Evolutionary conservation across 2,113 vertebrate species (phyloP).

Genomic region (Peromyscus maniculatus): DNA sequence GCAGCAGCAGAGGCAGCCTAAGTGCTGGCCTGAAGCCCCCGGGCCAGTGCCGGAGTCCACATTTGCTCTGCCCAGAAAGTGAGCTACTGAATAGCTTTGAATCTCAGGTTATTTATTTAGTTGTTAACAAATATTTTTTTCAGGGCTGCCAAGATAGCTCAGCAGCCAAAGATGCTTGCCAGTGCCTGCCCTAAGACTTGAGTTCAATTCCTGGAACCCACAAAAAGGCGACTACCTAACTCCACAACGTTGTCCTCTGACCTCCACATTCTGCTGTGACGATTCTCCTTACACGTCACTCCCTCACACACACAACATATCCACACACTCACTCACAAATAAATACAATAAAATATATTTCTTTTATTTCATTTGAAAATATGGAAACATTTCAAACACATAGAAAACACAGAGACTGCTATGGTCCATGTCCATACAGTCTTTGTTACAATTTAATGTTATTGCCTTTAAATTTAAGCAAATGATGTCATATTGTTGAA

Average conservation of each 20-base stretch:
- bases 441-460: neutral
- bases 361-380: constrained; percentile 32
- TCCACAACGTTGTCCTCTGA: neutral
- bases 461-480: constrained; percentile 4
- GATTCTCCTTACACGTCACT: neutral
- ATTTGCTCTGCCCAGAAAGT: neutral
- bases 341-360: neutral
- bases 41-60: neutral
- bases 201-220: neutral
- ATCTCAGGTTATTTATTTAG: neutral
- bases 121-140: neutral
- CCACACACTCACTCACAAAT: neutral
- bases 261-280: neutral
- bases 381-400: constrained; percentile 4
- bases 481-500: neutral
- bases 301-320: neutral
- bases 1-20: neutral
- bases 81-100: neutral
- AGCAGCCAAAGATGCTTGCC: neutral
- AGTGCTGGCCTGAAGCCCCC: neutral
- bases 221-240: neutral
- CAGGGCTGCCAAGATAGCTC: neutral
- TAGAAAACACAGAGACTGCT: neutral
- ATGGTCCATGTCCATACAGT: neutral
- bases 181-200: neutral